phyloP scores from a whole-genome alignment of 2,113 vertebrate species.

The Suricata suricatta region DNA sequence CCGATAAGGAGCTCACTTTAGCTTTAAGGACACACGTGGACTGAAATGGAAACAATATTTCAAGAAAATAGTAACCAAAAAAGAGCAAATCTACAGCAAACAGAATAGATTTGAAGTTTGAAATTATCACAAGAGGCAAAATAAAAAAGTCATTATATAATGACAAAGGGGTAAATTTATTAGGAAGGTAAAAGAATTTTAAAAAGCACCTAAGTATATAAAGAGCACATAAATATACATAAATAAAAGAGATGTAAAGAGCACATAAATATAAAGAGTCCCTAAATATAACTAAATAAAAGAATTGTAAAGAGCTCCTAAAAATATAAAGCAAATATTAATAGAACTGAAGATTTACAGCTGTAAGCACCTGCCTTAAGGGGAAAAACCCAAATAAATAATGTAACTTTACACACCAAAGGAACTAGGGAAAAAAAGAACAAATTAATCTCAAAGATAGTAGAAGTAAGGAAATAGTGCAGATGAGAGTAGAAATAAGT shows the following conservation, averaged over 20 bases:
- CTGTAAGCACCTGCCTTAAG: not conserved
- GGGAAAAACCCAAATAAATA: slow-evolving; percentile 17
- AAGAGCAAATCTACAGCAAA: not conserved
- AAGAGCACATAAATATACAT: too few species aligned
- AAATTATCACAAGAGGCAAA: not conserved
- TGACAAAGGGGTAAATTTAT: not conserved
- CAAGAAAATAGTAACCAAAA: not conserved
- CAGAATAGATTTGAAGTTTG: not conserved
- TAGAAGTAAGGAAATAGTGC: not conserved
- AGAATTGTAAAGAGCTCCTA: not conserved
- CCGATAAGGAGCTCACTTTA: not conserved
- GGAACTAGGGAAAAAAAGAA: not conserved
- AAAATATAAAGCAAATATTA: not conserved
- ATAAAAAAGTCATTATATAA: not conserved
- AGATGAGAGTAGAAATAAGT: not conserved
- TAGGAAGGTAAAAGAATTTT: not conserved
- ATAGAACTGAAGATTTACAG: not conserved
- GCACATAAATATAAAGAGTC: not conserved
- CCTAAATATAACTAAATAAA: not conserved
- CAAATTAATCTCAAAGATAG: not conserved
- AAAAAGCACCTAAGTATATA: not conserved
- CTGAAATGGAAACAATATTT: not conserved
- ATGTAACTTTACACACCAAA: not conserved
- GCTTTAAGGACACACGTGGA: not conserved
- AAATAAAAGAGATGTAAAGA: not conserved